phyloP scores from a whole-genome alignment of 1,140 invertebrate genomes.

The Pissodes strobi region DNA sequence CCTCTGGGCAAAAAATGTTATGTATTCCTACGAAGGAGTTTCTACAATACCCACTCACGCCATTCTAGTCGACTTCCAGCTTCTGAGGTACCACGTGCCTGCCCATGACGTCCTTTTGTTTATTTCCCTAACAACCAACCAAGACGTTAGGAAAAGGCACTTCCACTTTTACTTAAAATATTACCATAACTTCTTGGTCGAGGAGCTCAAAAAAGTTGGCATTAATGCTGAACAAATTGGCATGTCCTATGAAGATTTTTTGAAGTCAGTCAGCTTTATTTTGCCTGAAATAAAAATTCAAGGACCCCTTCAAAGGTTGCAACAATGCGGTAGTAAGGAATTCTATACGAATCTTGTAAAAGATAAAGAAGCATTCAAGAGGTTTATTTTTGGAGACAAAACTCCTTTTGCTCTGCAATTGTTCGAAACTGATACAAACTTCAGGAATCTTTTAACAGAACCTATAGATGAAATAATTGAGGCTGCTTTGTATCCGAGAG shows the following conservation, averaged over 20 bases:
- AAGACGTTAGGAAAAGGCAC: slow-evolving; percentile 4
- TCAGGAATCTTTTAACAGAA: slow-evolving; percentile 15
- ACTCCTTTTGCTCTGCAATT: slow-evolving; percentile 27
- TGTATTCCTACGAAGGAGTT: slow-evolving; percentile 59
- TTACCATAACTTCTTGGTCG: slow-evolving; percentile 12
- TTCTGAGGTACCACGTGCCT: slow-evolving; percentile 57
- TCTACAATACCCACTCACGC: slow-evolving; percentile 46
- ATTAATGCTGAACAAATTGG: neutral
- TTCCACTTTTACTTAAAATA: slow-evolving; percentile 23
- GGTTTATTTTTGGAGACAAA: slow-evolving; percentile 26
- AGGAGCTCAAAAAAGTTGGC: neutral
- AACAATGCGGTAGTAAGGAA: slow-evolving; percentile 31
- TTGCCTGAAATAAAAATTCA: slow-evolving; percentile 30
- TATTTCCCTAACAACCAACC: slow-evolving; percentile 19
- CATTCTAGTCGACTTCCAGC: slow-evolving; percentile 66
- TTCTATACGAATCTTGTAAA: slow-evolving; percentile 24
- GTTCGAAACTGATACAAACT: slow-evolving; percentile 24
- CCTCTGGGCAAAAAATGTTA: slow-evolving; percentile 66
- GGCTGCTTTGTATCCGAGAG: slow-evolving; percentile 3
- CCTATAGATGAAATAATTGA: slow-evolving; percentile 24
- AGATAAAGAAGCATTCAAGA: slow-evolving; percentile 19
- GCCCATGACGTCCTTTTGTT: slow-evolving; percentile 27
- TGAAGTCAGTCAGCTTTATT: slow-evolving; percentile 26
- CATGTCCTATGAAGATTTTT: slow-evolving; percentile 21
- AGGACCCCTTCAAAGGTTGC: slow-evolving; percentile 19